These are phyloP conservation scores for rat (Rattus norvegicus) DNA, from an alignment of 2,113 vertebrate genomes.

Conservation along the genomic window DNA sequence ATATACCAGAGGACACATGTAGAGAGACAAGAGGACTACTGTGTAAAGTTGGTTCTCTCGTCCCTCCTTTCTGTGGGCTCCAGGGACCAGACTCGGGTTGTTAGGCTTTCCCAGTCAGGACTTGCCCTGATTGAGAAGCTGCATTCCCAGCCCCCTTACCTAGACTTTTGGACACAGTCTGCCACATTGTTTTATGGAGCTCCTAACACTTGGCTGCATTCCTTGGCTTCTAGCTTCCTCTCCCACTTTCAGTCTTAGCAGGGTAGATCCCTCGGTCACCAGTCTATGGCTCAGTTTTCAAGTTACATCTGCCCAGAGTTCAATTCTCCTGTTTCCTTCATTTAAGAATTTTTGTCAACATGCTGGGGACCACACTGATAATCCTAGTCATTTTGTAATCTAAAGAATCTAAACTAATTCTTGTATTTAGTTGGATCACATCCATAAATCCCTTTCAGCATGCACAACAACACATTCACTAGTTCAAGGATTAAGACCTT, in stretches of 20 bases:
- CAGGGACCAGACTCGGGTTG: neutral
- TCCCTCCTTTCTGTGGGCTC: neutral
- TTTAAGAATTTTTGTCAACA: neutral
- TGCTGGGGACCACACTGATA: neutral
- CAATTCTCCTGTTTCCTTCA: neutral
- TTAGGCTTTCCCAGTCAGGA: neutral
- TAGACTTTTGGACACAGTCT: neutral
- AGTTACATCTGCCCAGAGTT: neutral
- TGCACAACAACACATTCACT: neutral
- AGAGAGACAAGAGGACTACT: neutral
- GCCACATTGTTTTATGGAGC: neutral
- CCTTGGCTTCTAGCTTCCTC: neutral
- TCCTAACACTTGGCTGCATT: neutral
- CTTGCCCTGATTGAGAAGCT: too few species aligned
- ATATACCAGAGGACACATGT: neutral
- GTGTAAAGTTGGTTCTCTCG: neutral
- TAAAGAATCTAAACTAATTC: neutral
- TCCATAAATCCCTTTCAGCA: neutral
- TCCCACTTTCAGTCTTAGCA: neutral
- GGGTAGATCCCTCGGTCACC: neutral
- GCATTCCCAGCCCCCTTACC: neutral
- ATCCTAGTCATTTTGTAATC: neutral
- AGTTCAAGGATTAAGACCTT: neutral
- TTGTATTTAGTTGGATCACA: neutral
- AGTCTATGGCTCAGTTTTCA: neutral